Conservation (phyloP, 2,113 vertebrate genomes). For the Psephotus haematonotus region DNA sequence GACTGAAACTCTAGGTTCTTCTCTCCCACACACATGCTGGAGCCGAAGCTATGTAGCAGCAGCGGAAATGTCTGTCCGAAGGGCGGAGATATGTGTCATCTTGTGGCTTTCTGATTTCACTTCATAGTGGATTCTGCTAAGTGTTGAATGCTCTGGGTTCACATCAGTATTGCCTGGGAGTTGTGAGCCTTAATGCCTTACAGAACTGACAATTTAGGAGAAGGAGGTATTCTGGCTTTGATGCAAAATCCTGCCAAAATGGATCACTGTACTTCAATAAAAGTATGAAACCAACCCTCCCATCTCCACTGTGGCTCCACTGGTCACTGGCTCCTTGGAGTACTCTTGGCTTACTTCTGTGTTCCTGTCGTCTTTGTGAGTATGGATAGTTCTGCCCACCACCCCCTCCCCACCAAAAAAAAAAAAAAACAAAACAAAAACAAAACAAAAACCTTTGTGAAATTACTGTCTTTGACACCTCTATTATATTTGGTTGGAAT, state of each 20-base stretch:
- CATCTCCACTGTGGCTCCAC: not conserved
- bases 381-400: not conserved
- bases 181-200: not conserved
- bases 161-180: not conserved
- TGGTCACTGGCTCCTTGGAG: not conserved
- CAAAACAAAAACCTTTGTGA: not conserved
- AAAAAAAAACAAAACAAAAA: too few relatives aligned
- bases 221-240: not conserved
- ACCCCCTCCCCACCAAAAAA: too few relatives aligned
- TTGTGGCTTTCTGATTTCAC: not conserved
- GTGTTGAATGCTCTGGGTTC: not conserved
- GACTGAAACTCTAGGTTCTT: conserved; percentile 36
- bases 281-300: not conserved
- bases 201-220: not conserved
- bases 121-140: not conserved
- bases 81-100: not conserved
- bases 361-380: not conserved
- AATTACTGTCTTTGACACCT: not conserved
- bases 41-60: not conserved
- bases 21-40: not conserved
- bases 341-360: not conserved
- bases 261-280: not conserved
- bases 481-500: not conserved
- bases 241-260: not conserved
- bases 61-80: accelerated